Conservation (phyloP, 2,888 invertebrate species). For the Endomychus coccineus region DNA sequence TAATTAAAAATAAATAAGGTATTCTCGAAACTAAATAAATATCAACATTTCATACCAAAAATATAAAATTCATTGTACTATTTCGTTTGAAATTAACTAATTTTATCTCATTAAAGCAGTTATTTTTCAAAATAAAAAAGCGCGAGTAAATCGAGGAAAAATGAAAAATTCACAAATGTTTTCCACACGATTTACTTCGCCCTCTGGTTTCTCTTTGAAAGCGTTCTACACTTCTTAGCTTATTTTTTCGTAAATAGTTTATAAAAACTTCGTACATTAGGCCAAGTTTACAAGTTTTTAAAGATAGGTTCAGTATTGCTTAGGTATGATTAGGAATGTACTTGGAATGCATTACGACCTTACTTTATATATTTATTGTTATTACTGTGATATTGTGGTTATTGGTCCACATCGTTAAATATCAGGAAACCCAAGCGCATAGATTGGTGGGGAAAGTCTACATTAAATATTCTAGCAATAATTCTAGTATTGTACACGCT, state of each 20-base stretch:
- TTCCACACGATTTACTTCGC: slow-evolving; percentile 11
- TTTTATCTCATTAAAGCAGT: slow-evolving; percentile 11
- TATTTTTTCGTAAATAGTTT: slow-evolving; percentile 10
- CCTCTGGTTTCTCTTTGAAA: too few relatives aligned
- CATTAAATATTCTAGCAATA: slow-evolving; percentile 24
- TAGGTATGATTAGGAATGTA: slow-evolving; percentile 35
- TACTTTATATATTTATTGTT: slow-evolving; percentile 14
- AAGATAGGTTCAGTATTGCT: slow-evolving; percentile 34
- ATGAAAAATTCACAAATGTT: slow-evolving; percentile 19
- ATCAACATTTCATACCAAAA: slow-evolving; percentile 29
- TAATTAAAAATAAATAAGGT: slow-evolving; percentile 31
- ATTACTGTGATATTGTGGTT: slow-evolving; percentile 31
- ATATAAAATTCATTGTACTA: slow-evolving; percentile 43
- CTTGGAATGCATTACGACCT: slow-evolving; percentile 30
- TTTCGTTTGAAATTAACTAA: slow-evolving; percentile 27
- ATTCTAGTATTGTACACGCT: slow-evolving; percentile 37
- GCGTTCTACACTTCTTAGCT: slow-evolving; percentile 8
- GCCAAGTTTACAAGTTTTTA: slow-evolving; percentile 25
- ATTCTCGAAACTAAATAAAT: slow-evolving; percentile 35
- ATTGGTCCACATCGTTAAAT: slow-evolving; percentile 34
- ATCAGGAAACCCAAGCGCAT: slow-evolving; percentile 32
- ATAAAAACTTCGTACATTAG: slow-evolving; percentile 22
- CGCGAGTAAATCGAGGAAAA: slow-evolving; percentile 26
- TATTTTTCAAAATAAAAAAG: slow-evolving; percentile 15
- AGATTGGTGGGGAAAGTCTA: slow-evolving; percentile 19